phyloP scores from a whole-genome alignment of 2,113 vertebrate species.

The Gymnocephalus cernua region DNA sequence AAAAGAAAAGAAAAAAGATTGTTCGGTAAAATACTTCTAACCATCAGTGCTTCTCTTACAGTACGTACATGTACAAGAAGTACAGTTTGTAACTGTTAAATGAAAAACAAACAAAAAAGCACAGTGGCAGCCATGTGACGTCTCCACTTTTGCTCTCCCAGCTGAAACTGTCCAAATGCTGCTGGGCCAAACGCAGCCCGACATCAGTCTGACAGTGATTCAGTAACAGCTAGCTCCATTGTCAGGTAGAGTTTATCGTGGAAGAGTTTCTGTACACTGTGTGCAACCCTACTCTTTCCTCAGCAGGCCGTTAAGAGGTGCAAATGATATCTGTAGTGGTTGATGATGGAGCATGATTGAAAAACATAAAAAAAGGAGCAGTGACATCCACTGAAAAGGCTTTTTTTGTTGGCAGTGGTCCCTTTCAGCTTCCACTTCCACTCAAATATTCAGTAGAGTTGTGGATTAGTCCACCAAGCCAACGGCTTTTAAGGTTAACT shows the following conservation, averaged over 20 bases:
- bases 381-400: conserved; percentile 54
- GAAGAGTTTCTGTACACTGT: conserved; percentile 61
- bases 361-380: conserved; percentile 45
- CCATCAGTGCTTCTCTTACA: conserved; percentile 82
- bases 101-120: conserved; percentile 22
- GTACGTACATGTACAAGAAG: conserved; percentile 63
- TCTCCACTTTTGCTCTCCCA: conserved; percentile 19
- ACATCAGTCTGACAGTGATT: conserved; percentile 35
- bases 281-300: conserved; percentile 37
- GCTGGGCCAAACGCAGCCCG: conserved; percentile 31
- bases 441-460: conserved; percentile 41
- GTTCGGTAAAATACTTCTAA: conserved; percentile 81
- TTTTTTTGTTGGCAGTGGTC: conserved; percentile 59
- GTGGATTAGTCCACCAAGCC: conserved; percentile 36
- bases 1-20: conserved; percentile 47
- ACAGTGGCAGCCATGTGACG: conserved; percentile 26
- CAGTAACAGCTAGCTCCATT: conserved; percentile 10
- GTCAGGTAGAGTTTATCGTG: conserved; percentile 22
- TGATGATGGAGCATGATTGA: conserved; percentile 72
- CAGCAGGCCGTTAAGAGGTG: conserved; percentile 66
- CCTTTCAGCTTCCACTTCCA: conserved; percentile 64
- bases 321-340: conserved; percentile 82
- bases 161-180: conserved; percentile 9
- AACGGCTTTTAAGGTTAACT: conserved; percentile 46
- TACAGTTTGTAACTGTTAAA: conserved; percentile 74